phyloP scores from a whole-genome alignment of 2,888 invertebrate species.

The Andrena chrysosceles region DNA sequence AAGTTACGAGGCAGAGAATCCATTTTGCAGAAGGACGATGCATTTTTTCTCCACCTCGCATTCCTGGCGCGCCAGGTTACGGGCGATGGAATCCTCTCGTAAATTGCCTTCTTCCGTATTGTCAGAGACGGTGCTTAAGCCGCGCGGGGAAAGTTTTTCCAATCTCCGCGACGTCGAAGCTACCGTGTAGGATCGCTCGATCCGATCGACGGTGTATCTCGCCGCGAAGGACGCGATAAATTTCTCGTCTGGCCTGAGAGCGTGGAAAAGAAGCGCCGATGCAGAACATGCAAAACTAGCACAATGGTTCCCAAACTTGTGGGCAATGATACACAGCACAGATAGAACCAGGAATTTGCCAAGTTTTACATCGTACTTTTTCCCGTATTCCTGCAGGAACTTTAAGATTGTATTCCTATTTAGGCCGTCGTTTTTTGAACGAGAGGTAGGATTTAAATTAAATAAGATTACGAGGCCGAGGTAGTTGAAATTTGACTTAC shows the following conservation, averaged over 20 bases:
- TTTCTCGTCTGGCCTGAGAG: conserved; percentile 29
- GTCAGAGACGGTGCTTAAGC: conserved; percentile 59
- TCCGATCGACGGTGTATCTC: conserved; percentile 45
- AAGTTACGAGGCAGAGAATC: conserved; percentile 26
- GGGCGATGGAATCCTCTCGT: conserved; percentile 55
- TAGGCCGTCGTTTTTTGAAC: too few relatives aligned
- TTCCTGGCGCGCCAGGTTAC: conserved; percentile 46
- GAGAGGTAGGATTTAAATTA: too few relatives aligned
- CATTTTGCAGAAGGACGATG: conserved; percentile 46
- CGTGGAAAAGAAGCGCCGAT: conserved; percentile 2
- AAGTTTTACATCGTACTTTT: not conserved
- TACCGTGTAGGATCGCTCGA: conserved; percentile 34
- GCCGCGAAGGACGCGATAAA: conserved; percentile 62
- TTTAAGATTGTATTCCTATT: not conserved
- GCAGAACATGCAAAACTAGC: not conserved
- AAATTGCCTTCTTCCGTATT: conserved; percentile 70
- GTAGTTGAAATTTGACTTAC: too few relatives aligned
- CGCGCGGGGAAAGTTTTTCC: conserved; percentile 65
- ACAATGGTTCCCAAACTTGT: not conserved
- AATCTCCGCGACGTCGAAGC: conserved; percentile 49
- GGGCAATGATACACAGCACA: not conserved
- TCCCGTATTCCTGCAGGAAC: not conserved
- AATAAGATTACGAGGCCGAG: too few relatives aligned
- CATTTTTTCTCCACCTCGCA: conserved; percentile 28
- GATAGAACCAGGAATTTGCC: not conserved